Percentiles rank a stretch among this genome's conserved stretches.
Conservation (phyloP, 2,113 vertebrate species). For the Carettochelys insculpta region DNA sequence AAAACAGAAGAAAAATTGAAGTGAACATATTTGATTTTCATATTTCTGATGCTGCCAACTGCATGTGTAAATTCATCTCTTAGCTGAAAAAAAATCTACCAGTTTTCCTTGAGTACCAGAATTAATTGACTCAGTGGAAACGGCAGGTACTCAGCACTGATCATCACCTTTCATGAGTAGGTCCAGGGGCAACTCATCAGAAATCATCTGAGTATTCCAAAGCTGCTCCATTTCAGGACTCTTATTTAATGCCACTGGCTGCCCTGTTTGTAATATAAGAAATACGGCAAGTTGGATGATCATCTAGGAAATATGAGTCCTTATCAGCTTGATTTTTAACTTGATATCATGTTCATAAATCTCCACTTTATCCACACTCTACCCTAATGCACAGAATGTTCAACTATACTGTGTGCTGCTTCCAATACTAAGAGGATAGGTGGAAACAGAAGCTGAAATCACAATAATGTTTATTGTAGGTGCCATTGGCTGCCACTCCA, state of each 20-base stretch:
- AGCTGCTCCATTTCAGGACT: not conserved
- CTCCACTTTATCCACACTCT: not conserved
- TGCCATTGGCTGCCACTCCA: not conserved
- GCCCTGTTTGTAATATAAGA: not conserved
- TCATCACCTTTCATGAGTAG: not conserved
- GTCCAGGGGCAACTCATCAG: not conserved
- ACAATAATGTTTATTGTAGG: not conserved
- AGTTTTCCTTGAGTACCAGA: not conserved
- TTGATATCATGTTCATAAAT: not conserved
- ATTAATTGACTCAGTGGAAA: not conserved
- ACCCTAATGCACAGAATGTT: not conserved
- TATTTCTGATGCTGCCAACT: not conserved
- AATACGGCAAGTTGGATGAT: not conserved
- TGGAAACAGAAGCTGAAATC: not conserved
- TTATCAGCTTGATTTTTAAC: not conserved
- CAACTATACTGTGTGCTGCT: not conserved
- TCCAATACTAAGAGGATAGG: not conserved
- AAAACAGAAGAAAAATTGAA: not conserved
- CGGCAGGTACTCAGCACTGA: not conserved
- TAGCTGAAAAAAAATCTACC: not conserved
- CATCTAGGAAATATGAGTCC: not conserved
- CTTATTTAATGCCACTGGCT: not conserved
- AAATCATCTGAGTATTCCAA: not conserved
- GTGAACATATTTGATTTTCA: not conserved
- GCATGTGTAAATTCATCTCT: not conserved